A percentile compares a stretch with the other conserved stretches of the same genome.
phyloP scores from a whole-genome alignment of 2,888 invertebrate genomes.

The Artemia sp. region DNA sequence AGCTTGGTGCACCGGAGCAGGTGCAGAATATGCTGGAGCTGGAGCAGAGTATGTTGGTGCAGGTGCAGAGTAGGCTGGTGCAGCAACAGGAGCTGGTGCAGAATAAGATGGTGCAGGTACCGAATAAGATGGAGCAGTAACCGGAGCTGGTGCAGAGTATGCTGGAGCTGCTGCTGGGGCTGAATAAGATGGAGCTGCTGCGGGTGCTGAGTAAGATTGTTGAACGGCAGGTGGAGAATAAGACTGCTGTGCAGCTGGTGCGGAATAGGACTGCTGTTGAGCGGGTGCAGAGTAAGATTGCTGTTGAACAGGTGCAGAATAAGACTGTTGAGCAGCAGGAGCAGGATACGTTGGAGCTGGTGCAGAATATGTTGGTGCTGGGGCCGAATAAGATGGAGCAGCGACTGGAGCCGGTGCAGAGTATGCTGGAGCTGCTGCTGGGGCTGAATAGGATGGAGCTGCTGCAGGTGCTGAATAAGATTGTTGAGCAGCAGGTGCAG shows the following conservation, averaged over 20 bases:
- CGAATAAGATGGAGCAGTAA: background rate
- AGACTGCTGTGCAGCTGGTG: background rate
- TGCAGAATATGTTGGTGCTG: background rate
- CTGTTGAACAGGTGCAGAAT: slow-evolving; percentile 15
- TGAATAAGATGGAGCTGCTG: background rate
- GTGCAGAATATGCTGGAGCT: slow-evolving; percentile 18
- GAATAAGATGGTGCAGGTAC: background rate
- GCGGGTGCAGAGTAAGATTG: background rate
- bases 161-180: slow-evolving; percentile 16
- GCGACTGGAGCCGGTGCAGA: slow-evolving; percentile 11
- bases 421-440: slow-evolving; percentile 15
- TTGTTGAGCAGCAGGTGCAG: slow-evolving; percentile 13
- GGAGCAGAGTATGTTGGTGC: background rate
- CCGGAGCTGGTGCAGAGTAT: slow-evolving; percentile 15
- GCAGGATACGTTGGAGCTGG: background rate
- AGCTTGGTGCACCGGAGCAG: slow-evolving; percentile 17
- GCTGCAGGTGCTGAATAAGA: slow-evolving; percentile 14
- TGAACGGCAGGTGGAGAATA: slow-evolving; percentile 11
- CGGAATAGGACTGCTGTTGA: background rate
- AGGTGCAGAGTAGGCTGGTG: slow-evolving; percentile 1
- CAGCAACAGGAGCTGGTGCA: background rate
- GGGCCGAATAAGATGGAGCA: background rate
- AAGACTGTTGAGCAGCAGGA: background rate
- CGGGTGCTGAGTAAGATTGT: slow-evolving; percentile 14
- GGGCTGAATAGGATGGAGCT: slow-evolving; percentile 16